phyloP scores from a whole-genome alignment of 2,888 invertebrate species.

The Stegophylla sp. region DNA sequence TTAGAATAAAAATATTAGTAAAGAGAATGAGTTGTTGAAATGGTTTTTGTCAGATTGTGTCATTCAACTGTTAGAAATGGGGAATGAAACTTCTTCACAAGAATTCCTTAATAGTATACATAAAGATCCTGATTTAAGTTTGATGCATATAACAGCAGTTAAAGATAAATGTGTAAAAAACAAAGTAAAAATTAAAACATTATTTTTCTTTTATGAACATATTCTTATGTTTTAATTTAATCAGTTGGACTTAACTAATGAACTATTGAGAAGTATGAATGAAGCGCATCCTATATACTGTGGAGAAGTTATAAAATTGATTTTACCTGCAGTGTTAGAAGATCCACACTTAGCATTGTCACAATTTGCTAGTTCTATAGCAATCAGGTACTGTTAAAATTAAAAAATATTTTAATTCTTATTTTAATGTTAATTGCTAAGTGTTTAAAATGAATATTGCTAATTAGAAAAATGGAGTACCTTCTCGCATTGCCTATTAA shows the following conservation, averaged over 20 bases:
- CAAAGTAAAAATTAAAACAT: conserved; percentile 35
- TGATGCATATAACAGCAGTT: conserved; percentile 56
- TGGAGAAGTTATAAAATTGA: conserved; percentile 72
- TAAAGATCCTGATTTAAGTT: conserved; percentile 53
- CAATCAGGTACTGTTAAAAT: conserved; percentile 67
- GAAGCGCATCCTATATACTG: conserved; percentile 76
- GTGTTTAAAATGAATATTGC: conserved; percentile 5
- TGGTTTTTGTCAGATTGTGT: conserved; percentile 55
- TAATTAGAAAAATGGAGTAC: conserved; percentile 64
- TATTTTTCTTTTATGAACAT: conserved; percentile 8
- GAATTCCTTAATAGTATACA: conserved; percentile 53
- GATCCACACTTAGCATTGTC: conserved; percentile 74
- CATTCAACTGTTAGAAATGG: conserved; percentile 55
- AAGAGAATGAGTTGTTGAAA: conserved; percentile 35
- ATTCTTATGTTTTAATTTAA: conserved; percentile 62
- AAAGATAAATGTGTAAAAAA: conserved; percentile 44
- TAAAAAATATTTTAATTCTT: not conserved
- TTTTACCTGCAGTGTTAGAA: conserved; percentile 73
- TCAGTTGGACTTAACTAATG: conserved; percentile 75
- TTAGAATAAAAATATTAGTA: conserved; percentile 49
- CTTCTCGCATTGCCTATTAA: conserved; percentile 64
- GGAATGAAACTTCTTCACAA: conserved; percentile 50
- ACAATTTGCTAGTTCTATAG: conserved; percentile 76
- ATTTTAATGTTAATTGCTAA: not conserved
- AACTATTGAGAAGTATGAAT: conserved; percentile 74